phyloP scores from a whole-genome alignment of 2,797 vertebrate genomes.

The Anguilla obscura region DNA sequence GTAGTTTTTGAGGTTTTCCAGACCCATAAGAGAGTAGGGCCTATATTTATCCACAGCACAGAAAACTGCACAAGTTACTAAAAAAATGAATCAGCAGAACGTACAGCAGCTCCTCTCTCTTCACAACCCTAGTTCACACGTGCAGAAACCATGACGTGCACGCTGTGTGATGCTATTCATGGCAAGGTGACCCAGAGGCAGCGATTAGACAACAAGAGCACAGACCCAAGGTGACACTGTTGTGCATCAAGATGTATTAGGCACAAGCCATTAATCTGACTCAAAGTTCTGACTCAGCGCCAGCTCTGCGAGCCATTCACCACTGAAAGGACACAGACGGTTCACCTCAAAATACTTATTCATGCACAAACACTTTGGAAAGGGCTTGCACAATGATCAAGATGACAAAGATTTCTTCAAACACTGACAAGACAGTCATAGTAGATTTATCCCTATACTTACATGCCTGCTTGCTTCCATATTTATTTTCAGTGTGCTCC shows the following conservation, averaged over 20 bases:
- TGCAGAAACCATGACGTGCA: neutral
- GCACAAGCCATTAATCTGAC: conserved; percentile 6
- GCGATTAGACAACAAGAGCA: neutral
- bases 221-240: neutral
- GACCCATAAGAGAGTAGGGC: neutral
- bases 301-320: neutral
- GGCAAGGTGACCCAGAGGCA: neutral
- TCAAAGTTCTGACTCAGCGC: neutral
- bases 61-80: neutral
- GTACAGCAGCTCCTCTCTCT: neutral
- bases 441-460: neutral
- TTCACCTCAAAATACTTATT: neutral
- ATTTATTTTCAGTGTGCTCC: neutral
- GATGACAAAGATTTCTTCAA: neutral
- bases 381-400: neutral
- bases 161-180: neutral
- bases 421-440: neutral
- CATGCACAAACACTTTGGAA: neutral
- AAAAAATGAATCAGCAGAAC: neutral
- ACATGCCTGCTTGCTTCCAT: neutral
- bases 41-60: too few species aligned
- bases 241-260: neutral
- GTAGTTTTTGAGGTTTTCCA: neutral
- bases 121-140: neutral
- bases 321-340: neutral